Percentiles rank a stretch among this genome's conserved stretches.
Conservation (phyloP, 2,888 invertebrate genomes). For the Mamestra brassicae region DNA sequence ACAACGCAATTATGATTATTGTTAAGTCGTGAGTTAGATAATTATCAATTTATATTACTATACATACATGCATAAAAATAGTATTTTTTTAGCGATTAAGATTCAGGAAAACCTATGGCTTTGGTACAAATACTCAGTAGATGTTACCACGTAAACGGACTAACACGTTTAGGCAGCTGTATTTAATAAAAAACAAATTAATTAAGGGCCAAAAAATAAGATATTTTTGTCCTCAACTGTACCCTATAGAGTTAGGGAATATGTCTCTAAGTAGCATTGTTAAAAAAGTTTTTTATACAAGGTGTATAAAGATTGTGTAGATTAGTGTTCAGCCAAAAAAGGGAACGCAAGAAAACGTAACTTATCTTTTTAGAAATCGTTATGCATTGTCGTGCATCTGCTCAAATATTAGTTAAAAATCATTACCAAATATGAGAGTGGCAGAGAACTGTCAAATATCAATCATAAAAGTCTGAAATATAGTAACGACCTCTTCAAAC, state of each 20-base stretch:
- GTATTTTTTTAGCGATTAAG: constrained; percentile 75
- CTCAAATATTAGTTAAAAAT: not conserved
- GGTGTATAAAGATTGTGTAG: constrained; percentile 19
- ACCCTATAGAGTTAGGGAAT: constrained; percentile 51
- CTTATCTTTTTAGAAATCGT: not conserved
- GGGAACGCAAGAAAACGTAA: not conserved
- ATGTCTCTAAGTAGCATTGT: constrained; percentile 33
- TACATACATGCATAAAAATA: constrained; percentile 64
- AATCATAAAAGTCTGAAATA: not conserved
- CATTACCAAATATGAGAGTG: not conserved
- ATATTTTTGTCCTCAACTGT: constrained; percentile 66
- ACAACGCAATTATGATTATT: constrained; percentile 73
- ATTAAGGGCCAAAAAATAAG: constrained; percentile 64
- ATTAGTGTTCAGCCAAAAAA: not conserved
- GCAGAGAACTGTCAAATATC: not conserved
- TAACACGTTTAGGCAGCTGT: constrained; percentile 77
- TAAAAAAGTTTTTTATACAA: constrained; percentile 48
- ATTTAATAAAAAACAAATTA: constrained; percentile 67
- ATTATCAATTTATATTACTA: constrained; percentile 61
- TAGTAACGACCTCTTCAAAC: not conserved
- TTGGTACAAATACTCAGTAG: constrained; percentile 90
- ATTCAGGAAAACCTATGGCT: constrained; percentile 78
- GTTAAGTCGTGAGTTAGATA: constrained; percentile 84
- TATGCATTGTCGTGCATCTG: not conserved
- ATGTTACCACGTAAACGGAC: constrained; percentile 81